Conservation (phyloP, 2,113 vertebrate species). For the Hepsetus odoe region DNA sequence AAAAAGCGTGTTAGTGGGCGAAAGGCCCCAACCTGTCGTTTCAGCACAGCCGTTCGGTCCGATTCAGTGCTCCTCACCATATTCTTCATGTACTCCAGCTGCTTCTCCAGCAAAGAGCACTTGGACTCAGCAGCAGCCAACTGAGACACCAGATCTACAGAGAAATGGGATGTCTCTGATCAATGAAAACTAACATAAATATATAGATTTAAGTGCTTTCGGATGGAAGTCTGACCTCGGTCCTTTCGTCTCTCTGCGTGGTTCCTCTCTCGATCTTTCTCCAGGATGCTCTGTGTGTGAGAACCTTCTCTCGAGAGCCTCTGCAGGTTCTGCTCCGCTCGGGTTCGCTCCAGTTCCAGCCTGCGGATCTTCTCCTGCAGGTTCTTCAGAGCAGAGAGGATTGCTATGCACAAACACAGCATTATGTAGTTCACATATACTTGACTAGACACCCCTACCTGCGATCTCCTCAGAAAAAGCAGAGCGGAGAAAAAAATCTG, state of each 20-base stretch:
- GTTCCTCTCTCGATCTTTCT: not conserved
- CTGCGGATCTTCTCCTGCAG: constrained; percentile 60
- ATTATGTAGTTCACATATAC: constrained; percentile 45
- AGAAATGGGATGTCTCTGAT: constrained; percentile 52
- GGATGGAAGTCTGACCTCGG: constrained; percentile 13
- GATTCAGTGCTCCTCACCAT: constrained; percentile 85
- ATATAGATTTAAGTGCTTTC: too few relatives aligned
- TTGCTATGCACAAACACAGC: constrained; percentile 72
- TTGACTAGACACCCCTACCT: too few relatives aligned
- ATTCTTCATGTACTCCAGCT: constrained; percentile 88
- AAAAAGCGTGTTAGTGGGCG: not conserved
- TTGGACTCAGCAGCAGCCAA: constrained; percentile 86
- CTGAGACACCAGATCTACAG: constrained; percentile 82
- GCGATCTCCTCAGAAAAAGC: too few relatives aligned
- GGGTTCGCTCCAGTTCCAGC: constrained; percentile 81
- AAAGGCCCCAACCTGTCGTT: constrained; percentile 79
- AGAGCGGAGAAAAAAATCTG: too few relatives aligned
- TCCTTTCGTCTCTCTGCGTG: not conserved
- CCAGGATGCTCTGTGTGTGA: constrained; percentile 62
- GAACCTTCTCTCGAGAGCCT: constrained; percentile 68
- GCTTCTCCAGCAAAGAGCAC: constrained; percentile 87
- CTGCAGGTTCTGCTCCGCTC: constrained; percentile 82
- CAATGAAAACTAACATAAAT: constrained; percentile 55
- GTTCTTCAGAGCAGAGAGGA: constrained; percentile 77
- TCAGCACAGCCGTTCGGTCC: constrained; percentile 79